Evolutionary conservation across 2,888 invertebrate genomes (phyloP).

Genomic region (Lordiphosa andalusiaca): DNA sequence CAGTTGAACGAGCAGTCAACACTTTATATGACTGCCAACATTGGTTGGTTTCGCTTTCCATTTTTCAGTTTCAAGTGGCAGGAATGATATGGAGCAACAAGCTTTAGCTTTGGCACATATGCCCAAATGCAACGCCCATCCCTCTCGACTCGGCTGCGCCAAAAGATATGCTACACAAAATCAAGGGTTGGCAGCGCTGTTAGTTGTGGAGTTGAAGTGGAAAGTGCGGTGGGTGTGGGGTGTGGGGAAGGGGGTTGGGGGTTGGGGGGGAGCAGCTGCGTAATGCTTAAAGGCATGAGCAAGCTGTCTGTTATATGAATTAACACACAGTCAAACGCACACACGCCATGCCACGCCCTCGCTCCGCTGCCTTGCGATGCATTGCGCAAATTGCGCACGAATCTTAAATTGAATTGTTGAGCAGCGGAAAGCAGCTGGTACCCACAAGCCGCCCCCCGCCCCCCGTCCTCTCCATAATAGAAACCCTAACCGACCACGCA

Average conservation of each 20-base stretch:
- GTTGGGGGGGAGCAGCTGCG: slow-evolving; percentile 16
- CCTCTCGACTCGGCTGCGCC: not conserved
- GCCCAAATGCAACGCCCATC: slow-evolving; percentile 10
- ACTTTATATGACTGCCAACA: not conserved
- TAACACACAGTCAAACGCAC: slow-evolving; percentile 57
- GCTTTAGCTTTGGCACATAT: slow-evolving; percentile 9
- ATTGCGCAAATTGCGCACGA: slow-evolving; percentile 72
- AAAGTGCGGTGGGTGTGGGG: not conserved
- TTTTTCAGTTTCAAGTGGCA: slow-evolving; percentile 12
- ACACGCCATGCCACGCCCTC: slow-evolving; percentile 24
- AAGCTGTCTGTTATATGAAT: slow-evolving; percentile 65
- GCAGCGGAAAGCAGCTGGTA: slow-evolving; percentile 42
- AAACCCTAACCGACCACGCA: slow-evolving; percentile 46
- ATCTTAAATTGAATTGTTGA: slow-evolving; percentile 73
- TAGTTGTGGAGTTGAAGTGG: slow-evolving; percentile 6
- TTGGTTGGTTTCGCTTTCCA: slow-evolving; percentile 14
- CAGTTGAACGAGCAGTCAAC: slow-evolving; percentile 10
- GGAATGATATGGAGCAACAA: slow-evolving; percentile 9
- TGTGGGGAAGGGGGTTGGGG: no score
- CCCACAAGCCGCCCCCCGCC: slow-evolving; percentile 16
- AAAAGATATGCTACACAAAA: slow-evolving; percentile 13
- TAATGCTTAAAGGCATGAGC: slow-evolving; percentile 37
- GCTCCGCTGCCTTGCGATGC: slow-evolving; percentile 21
- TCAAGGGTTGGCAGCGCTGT: slow-evolving; percentile 9
- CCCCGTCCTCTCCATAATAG: not conserved